Base-by-base conservation (phyloP, 2,113 vertebrate species). In the Otis tarda region DNA sequence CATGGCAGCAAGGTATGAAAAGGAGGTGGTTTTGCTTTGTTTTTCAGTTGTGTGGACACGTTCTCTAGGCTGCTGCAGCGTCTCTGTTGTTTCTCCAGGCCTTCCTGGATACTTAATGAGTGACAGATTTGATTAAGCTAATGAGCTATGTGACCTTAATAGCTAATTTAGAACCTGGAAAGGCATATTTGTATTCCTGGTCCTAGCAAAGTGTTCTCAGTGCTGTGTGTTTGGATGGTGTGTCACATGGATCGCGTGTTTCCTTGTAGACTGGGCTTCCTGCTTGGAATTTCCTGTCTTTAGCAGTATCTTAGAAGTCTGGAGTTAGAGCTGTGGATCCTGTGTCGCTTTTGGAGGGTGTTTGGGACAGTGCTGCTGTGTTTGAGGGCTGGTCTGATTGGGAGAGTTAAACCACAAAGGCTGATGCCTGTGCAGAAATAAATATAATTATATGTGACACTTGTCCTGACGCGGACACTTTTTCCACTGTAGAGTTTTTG, bases 51-150 rank as follows among this genome's bases (percentile, higher is more conserved):
- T 2, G 19, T 77, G 41, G 64, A 14, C 0, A 0, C 17, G 20
- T 88, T 80, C 56, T 65, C 8, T 56, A 39, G 81, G 56, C 67
- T 93, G 84, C 37, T 87, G 73, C 63, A 60, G 16, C 1, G 0
- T 83, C n/a, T 47, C 30, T 69, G 3, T 74, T 75, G 39, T 78
- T 68, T 60, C 61, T 21, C 67, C 27, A 13, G 63, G 7, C 41
- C 23, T 75, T 90, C 61, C 67, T 85, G 75, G 68, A 79, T 37
- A 10, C 47, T 88, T 70, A 56, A 18, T 3, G 18, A 56, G 31
- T 87, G 64, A 49, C 53, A 79, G 67, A 91, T 71, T 83, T 95
- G 64, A 88, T 91, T 90, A 90, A 94, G 8, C 68, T 95, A 74
- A 81, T 56, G 53, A 95, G 73, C 71, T 80, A 30, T 31, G 50